Percentiles rank a stretch among this genome's conserved stretches.
Conservation (phyloP, 2,797 vertebrate species). For the Carcharodon carcharias region DNA sequence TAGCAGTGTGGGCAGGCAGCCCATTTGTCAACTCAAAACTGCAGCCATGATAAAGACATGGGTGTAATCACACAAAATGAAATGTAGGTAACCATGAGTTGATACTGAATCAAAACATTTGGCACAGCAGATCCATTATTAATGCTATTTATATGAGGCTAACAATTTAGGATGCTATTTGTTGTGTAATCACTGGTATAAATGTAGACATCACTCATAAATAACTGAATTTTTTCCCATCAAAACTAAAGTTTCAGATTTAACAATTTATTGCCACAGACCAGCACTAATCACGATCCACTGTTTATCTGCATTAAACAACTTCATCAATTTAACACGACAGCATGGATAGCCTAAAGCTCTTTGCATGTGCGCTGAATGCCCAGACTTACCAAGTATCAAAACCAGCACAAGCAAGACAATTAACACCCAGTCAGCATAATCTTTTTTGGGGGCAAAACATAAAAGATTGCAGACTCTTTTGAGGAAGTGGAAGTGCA, state of each 20-base stretch:
- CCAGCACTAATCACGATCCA: not conserved
- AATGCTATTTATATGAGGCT: constrained; percentile 10
- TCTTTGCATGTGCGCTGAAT: not conserved
- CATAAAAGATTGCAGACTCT: not conserved
- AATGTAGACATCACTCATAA: not conserved
- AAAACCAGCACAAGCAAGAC: not conserved
- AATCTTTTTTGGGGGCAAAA: not conserved
- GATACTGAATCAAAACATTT: not conserved
- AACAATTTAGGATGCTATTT: not conserved
- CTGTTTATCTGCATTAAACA: not conserved
- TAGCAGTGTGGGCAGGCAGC: constrained; percentile 10
- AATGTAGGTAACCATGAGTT: constrained; percentile 23
- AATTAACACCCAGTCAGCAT: not conserved
- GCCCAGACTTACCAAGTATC: not conserved
- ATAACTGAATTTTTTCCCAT: not conserved
- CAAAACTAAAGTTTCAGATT: not conserved
- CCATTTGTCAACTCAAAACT: constrained; percentile 25
- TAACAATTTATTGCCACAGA: not conserved
- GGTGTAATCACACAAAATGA: constrained; percentile 23
- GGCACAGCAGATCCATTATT: constrained; percentile 5
- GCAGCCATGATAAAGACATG: constrained; percentile 27
- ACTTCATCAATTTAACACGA: not conserved
- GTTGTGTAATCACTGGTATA: not conserved
- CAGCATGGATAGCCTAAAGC: not conserved
- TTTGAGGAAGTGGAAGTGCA: not conserved